phyloP scores from a whole-genome alignment of 2,113 vertebrate genomes.

The Xenotilapia caudafasciata region DNA sequence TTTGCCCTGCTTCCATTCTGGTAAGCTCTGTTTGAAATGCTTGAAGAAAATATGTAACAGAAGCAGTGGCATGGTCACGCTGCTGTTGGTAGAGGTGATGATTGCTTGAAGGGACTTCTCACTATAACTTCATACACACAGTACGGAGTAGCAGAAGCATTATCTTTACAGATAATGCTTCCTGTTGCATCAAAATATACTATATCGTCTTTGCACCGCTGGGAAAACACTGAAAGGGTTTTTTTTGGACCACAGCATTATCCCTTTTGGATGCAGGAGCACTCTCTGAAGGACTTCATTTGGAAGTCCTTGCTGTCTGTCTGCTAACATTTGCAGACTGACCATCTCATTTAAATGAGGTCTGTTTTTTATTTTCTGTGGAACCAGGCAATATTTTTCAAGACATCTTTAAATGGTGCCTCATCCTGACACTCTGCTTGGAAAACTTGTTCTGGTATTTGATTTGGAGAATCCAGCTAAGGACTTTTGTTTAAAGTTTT shows the following conservation, averaged over 20 bases:
- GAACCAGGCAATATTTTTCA: neutral
- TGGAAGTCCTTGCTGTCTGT: neutral
- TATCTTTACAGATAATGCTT: neutral
- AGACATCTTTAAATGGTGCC: accelerated
- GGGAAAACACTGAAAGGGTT: accelerated
- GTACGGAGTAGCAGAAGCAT: neutral
- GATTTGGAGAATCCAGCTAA: neutral
- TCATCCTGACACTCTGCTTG: neutral
- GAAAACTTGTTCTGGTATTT: accelerated
- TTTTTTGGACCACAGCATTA: neutral
- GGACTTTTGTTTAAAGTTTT: neutral
- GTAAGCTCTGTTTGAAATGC: neutral
- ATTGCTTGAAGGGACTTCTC: neutral
- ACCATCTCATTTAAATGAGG: neutral
- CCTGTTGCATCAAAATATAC: neutral
- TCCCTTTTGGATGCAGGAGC: neutral
- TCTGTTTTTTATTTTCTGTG: neutral
- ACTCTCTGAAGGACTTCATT: neutral
- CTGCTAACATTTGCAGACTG: neutral
- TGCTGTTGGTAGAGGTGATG: neutral
- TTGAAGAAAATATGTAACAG: neutral
- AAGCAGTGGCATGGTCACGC: neutral
- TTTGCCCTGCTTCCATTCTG: neutral
- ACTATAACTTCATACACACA: neutral
- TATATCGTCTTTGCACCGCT: neutral